Evolutionary conservation across 2,888 invertebrate species (phyloP).

Genomic region (Hyposoter dolosus): DNA sequence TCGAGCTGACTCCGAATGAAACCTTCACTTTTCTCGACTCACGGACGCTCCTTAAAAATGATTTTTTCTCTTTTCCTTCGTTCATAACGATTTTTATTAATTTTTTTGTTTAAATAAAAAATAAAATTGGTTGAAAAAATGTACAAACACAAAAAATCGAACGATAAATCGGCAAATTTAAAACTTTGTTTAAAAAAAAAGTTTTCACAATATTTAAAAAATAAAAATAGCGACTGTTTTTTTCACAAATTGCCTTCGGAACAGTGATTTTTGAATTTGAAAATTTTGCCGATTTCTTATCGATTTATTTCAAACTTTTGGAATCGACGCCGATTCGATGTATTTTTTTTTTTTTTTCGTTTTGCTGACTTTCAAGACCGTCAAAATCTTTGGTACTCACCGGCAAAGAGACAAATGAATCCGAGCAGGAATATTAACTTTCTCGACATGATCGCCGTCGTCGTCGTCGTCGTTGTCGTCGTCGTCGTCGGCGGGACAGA

Average conservation of each 20-base stretch:
- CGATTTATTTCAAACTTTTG: background rate
- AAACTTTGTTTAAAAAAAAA: background rate
- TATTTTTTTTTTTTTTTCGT: background rate
- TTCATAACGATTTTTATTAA: background rate
- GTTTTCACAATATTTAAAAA: background rate
- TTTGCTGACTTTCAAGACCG: background rate
- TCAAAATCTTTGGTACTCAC: constrained; percentile 76
- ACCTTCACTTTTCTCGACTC: background rate
- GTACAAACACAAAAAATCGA: background rate
- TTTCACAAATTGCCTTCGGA: too few relatives aligned
- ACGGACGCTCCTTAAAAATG: background rate
- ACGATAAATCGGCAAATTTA: background rate
- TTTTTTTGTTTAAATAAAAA: background rate
- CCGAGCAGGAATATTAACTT: constrained; percentile 81
- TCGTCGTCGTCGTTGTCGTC: constrained; percentile 76
- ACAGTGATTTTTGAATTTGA: background rate
- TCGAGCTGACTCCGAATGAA: background rate
- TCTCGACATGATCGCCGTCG: constrained; percentile 79
- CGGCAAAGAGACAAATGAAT: constrained; percentile 80
- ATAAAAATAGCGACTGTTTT: background rate
- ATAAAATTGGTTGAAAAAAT: background rate
- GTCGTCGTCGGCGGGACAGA: constrained; percentile 81
- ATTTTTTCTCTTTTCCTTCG: background rate
- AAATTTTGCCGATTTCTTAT: too few relatives aligned
- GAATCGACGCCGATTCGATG: background rate